phyloP scores from a whole-genome alignment of 2,113 vertebrate species.

The Nymphicus hollandicus region DNA sequence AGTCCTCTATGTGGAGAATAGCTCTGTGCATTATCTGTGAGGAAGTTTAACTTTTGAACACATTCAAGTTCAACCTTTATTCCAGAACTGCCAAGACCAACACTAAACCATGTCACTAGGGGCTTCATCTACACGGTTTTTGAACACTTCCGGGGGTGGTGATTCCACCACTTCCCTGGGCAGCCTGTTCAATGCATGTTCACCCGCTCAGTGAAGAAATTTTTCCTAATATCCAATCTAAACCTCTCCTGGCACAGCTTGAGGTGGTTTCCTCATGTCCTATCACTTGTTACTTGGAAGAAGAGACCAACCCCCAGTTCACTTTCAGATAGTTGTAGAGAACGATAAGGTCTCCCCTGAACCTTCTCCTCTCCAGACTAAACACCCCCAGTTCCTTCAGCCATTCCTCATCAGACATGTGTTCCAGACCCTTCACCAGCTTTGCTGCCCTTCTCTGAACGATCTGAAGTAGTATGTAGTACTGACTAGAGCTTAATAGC shows the following conservation, averaged over 20 bases:
- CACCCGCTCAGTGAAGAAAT: neutral
- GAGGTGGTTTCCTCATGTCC: neutral
- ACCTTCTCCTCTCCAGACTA: neutral
- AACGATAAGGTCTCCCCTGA: neutral
- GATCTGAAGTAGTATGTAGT: neutral
- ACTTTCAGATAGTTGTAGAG: neutral
- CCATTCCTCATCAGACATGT: neutral
- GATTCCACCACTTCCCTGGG: neutral
- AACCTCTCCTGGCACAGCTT: neutral
- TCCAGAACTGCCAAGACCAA: neutral
- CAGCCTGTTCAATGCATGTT: neutral
- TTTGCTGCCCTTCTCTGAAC: neutral
- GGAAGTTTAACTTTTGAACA: neutral
- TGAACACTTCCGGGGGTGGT: neutral
- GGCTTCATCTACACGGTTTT: neutral
- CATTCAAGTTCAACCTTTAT: neutral
- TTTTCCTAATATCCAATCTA: neutral
- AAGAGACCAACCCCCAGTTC: neutral
- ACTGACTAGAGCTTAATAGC: neutral
- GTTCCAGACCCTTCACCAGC: neutral
- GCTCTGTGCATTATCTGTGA: neutral
- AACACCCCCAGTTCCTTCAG: neutral
- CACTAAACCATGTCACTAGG: neutral
- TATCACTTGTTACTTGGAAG: neutral
- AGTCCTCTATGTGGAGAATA: neutral